Percentiles rank a stretch among this genome's conserved stretches.
These are phyloP conservation scores for Hyaena hyaena DNA, from an alignment of 2,113 vertebrate species.

Conservation along the genomic window DNA sequence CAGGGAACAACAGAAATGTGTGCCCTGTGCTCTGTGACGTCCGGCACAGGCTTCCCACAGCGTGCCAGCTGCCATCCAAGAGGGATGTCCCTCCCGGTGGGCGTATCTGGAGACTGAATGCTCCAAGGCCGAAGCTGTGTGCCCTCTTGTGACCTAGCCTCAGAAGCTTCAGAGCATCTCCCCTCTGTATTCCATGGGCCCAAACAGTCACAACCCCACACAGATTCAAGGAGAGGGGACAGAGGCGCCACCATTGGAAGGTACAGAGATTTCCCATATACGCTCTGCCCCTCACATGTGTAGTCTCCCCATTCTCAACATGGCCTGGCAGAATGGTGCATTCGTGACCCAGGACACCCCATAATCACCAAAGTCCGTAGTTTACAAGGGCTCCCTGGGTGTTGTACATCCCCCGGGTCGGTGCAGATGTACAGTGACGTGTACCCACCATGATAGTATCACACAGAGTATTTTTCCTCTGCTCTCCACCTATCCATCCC, in stretches of 20 bases:
- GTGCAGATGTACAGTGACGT: neutral
- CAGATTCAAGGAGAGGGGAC: neutral
- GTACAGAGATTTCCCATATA: neutral
- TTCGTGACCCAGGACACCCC: neutral
- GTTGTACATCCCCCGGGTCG: neutral
- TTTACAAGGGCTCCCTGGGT: neutral
- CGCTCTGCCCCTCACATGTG: rapidly evolving
- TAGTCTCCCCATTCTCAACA: neutral
- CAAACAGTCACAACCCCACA: neutral
- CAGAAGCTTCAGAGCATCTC: neutral
- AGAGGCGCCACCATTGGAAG: neutral
- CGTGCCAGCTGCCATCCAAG: neutral
- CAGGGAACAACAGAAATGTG: neutral
- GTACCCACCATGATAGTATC: too few species aligned
- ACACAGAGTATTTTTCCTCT: neutral
- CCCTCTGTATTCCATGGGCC: neutral
- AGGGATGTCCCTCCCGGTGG: neutral
- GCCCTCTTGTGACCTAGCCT: neutral
- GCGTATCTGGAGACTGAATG: neutral
- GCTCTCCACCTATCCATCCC: too few species aligned
- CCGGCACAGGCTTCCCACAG: neutral
- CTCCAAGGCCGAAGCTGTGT: neutral
- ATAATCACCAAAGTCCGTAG: neutral
- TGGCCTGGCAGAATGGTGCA: neutral
- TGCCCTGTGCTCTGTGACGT: neutral